Base-by-base conservation (phyloP, 2,888 invertebrate genomes). In the Sesamia inferens region DNA sequence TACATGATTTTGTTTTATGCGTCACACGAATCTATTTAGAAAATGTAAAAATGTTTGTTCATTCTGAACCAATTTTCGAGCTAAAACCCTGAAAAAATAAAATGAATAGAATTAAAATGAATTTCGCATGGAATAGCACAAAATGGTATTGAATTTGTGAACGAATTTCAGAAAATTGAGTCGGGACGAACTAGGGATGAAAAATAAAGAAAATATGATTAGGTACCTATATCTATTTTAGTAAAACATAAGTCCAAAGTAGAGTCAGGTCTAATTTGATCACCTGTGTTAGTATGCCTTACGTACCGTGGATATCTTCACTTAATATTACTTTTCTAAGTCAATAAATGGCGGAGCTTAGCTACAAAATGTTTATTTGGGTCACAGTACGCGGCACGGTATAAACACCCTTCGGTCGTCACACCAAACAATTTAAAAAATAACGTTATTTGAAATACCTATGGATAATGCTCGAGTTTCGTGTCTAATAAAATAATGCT, bases 131-230 rank as follows among this genome's bases (percentile, higher is more conserved):
- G 68, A 74, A 70, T 61, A 58, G 51, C 61, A 61, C 61, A 48
- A 66, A 63, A 61, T 68, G 42, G 57, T 65, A 82, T 82, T 69
- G 69, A 73, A 78, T 71, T 71, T 76, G 76, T 71, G 31, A 73
- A 47, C 19, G 69, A 67, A 70, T 57, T 77, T 57, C 48, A 62
- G 39, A 54, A 66, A 71, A 57, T 68, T 44, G n/a, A 31, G 19
- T 39, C 39, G 44, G 24, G 22, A 13, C 19, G 8, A 19, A 69
- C 51, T 44, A 11, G 11, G 31, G 14, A 39, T 31, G 13, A 19
- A 48, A n/a, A n/a, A n/a, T n/a, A n/a, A n/a, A n/a, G 7, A n/a
- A 24, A 69, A 66, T 54, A 67, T 44, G 14, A 55, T 39, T 39
- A n/a, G n/a, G 7, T 39, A 39, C n/a, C n/a, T 39, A 31, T 39